Evolutionary conservation across 2,888 invertebrate species (phyloP), one percentile per base, ranked within the genome.

Genomic region (Quadroppia sp.): DNA sequence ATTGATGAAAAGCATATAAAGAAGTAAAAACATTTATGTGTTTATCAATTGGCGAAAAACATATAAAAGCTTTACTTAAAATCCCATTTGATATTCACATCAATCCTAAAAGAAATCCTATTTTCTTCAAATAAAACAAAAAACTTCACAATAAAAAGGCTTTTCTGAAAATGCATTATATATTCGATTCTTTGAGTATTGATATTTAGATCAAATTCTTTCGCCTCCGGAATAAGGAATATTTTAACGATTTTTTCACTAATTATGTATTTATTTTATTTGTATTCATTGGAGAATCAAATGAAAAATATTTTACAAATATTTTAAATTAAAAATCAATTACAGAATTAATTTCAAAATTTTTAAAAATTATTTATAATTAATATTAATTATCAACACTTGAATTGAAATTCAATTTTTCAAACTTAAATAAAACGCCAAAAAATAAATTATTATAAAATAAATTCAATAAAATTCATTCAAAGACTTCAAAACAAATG

Each of bases 121-220:
- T 69, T 69, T 69, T n/a, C 42, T n/a, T 69, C 42, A 69, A 69
- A 69, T 64, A 64, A 20, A 64, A 36, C 36, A 64, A 64, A 64
- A n/a, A n/a, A n/a, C 61, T 64, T 40, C 40, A 1, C 30, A 64
- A 11, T 42, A 69, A 69, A n/a, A n/a, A 69, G 42, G 45, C 69
- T 56, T 56, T 40, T 69, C 69, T 9, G 25, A 40, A 42, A 42
- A 23, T 69, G 45, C 69, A 69, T 69, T 64, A 2, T 59, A 56
- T 32, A 15, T 32, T 17, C 20, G 40, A 64, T 11, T 64, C 40
- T 64, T 36, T 28, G 36, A 64, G 32, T 32, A 36, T 64, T 64
- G 64, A 64, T 64, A 64, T 64, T 64, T 64, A 11, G 23, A 36
- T 64, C 64, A 20, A 20, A 64, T 40, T 36, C 64, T 40, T 17